Evolutionary conservation across 2,888 invertebrate genomes (phyloP).

Genomic region (Euzetes globulus): DNA sequence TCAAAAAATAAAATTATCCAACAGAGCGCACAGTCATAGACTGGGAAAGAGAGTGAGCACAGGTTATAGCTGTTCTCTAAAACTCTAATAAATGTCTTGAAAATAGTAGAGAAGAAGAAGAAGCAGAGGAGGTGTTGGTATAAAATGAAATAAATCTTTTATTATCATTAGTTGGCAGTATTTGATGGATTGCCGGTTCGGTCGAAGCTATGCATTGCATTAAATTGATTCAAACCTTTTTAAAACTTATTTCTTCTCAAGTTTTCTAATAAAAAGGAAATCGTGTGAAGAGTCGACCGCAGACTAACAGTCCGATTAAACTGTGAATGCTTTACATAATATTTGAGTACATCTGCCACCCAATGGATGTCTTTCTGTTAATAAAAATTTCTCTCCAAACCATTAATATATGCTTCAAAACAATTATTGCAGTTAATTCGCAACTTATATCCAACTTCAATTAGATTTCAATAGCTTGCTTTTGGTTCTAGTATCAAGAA

Average conservation of each 20-base stretch:
- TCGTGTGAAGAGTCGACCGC: constrained; percentile 18
- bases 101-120: constrained; percentile 14
- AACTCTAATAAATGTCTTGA: constrained; percentile 1
- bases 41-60: not conserved
- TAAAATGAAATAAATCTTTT: constrained; percentile 16
- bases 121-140: constrained; percentile 16
- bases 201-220: not conserved
- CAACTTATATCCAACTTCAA: not conserved
- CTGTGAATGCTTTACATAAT: not conserved
- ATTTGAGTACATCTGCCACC: constrained; percentile 21
- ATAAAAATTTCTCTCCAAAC: too few species aligned
- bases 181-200: constrained; percentile 20
- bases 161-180: constrained; percentile 25
- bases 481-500: not conserved
- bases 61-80: not conserved
- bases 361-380: not conserved
- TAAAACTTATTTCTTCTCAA: not conserved
- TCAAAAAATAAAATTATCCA: not conserved
- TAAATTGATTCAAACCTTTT: not conserved
- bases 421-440: too few species aligned
- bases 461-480: not conserved
- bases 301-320: constrained; percentile 15
- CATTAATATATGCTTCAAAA: too few species aligned
- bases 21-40: constrained; percentile 13
- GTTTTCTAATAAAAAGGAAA: constrained; percentile 16